These are phyloP conservation scores for Leptopilina clavipes DNA, from an alignment of 1,140 invertebrate species.

Conservation along the genomic window DNA sequence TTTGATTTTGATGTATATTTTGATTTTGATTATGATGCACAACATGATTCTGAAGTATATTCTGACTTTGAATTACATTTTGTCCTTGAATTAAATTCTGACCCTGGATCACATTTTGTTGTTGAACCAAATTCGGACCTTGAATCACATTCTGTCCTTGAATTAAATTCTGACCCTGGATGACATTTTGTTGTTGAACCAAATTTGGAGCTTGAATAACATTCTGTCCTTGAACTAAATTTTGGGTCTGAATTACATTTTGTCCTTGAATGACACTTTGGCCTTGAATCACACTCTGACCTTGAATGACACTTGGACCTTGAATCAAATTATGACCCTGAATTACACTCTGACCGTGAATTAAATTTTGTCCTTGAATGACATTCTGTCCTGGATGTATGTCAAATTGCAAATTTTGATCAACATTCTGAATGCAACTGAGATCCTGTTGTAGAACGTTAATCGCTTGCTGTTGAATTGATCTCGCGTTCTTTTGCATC, in stretches of 20 bases:
- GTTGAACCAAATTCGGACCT: too few relatives aligned
- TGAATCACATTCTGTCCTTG: slow-evolving; percentile 37
- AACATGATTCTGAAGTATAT: not conserved
- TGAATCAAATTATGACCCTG: not conserved
- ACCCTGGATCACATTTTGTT: slow-evolving; percentile 55
- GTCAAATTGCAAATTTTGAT: slow-evolving; percentile 59
- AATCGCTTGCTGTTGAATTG: slow-evolving; percentile 64
- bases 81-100: slow-evolving; percentile 41
- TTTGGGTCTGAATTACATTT: slow-evolving; percentile 13
- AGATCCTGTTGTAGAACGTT: slow-evolving; percentile 65
- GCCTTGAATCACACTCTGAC: slow-evolving; percentile 37
- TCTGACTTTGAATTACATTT: slow-evolving; percentile 20
- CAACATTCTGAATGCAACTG: slow-evolving; percentile 46
- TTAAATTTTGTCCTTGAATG: not conserved
- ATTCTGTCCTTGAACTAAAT: slow-evolving; percentile 45
- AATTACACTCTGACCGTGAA: not conserved
- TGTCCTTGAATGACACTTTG: slow-evolving; percentile 39
- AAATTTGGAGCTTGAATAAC: not conserved
- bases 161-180: slow-evolving; percentile 39
- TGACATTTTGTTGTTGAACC: slow-evolving; percentile 36
- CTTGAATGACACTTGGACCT: not conserved
- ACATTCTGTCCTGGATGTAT: slow-evolving; percentile 18
- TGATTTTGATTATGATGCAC: slow-evolving; percentile 13
- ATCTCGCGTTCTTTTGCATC: slow-evolving; percentile 63
- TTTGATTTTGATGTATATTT: not conserved